Evolutionary conservation across 2,113 vertebrate genomes (phyloP).

Genomic region (Ranitomeya variabilis): DNA sequence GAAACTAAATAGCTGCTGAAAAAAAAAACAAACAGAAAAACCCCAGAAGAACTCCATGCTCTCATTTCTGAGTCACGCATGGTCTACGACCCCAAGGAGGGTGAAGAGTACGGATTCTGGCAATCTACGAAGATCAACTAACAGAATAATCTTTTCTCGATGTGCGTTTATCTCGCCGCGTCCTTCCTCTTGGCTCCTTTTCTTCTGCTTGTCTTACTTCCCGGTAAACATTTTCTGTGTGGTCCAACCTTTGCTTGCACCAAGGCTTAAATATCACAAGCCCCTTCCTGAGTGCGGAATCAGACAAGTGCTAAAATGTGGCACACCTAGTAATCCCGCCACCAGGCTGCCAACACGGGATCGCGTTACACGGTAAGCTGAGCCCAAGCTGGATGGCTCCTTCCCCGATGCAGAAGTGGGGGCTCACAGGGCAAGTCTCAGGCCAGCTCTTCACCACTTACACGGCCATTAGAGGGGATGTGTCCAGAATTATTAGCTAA

Average conservation of each 20-base stretch:
- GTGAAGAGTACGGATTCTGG: not conserved
- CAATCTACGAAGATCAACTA: slow-evolving; percentile 28
- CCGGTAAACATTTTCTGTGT: slow-evolving; percentile 59
- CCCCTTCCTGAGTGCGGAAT: slow-evolving; percentile 59
- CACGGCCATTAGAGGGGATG: slow-evolving; percentile 39
- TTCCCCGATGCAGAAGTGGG: not conserved
- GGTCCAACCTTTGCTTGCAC: slow-evolving; percentile 48
- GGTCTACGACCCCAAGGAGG: not conserved
- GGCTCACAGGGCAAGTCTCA: not conserved
- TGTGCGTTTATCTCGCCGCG: not conserved
- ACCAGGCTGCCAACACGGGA: slow-evolving; percentile 59
- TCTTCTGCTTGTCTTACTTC: slow-evolving; percentile 39
- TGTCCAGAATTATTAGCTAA: slow-evolving; percentile 42
- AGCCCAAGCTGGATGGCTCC: slow-evolving; percentile 36
- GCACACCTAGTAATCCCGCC: slow-evolving; percentile 61
- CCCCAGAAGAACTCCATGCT: no score
- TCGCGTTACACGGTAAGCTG: slow-evolving; percentile 46
- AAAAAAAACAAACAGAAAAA: no score
- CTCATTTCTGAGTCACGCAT: not conserved
- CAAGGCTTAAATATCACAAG: slow-evolving; percentile 51
- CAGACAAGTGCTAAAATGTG: slow-evolving; percentile 61
- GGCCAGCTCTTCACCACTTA: slow-evolving; percentile 33
- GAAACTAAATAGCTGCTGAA: no score
- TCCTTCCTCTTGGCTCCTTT: slow-evolving; percentile 30
- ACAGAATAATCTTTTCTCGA: slow-evolving; percentile 18